Evolutionary conservation across 37 sponge, comb jelly and placozoan genomes (phyloP).

Genomic region (Crambe crambe): DNA sequence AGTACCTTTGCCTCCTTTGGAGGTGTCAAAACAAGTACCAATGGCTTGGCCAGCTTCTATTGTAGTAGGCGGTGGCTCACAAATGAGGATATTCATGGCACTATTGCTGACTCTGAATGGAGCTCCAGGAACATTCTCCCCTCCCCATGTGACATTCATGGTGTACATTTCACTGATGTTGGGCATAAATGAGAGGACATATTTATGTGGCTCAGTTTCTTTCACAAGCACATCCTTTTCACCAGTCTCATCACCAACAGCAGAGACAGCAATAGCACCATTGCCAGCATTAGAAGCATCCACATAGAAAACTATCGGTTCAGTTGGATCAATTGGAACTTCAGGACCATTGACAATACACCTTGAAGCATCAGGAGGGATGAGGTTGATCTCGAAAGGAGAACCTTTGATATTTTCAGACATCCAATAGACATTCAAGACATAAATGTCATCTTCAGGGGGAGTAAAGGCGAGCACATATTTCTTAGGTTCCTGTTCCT

Average conservation of each 20-base stretch:
- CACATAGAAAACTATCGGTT: constrained; percentile 27
- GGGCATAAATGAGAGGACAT: constrained; percentile 36
- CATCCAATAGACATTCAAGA: constrained; percentile 63
- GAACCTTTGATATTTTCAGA: constrained; percentile 44
- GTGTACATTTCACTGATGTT: constrained; percentile 39
- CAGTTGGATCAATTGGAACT: constrained; percentile 1
- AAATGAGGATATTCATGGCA: constrained; percentile 34
- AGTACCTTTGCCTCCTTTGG: constrained; percentile 34
- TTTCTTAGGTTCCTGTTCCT: constrained; percentile 1
- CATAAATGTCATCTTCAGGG: constrained; percentile 45
- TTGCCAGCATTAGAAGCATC: constrained; percentile 66
- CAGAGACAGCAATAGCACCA: constrained; percentile 42
- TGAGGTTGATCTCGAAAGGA: constrained; percentile 50
- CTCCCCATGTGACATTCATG: constrained; percentile 52
- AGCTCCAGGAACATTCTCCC: constrained; percentile 40
- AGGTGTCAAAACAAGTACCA: constrained; percentile 38
- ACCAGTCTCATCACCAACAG: constrained; percentile 33
- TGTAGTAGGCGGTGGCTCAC: constrained; percentile 42
- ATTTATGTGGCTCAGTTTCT: constrained; percentile 37
- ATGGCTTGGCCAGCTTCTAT: constrained; percentile 55
- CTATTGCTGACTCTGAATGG: constrained; percentile 52
- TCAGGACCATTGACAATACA: constrained; percentile 59
- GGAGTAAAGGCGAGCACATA: constrained; percentile 43
- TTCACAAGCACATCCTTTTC: constrained; percentile 14
- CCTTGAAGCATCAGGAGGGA: constrained; percentile 53